A percentile compares a stretch with the other conserved stretches of the same genome.
These are phyloP conservation scores for Coturnix japonica DNA, from an alignment of 2,113 vertebrate species.

Conservation along the genomic window DNA sequence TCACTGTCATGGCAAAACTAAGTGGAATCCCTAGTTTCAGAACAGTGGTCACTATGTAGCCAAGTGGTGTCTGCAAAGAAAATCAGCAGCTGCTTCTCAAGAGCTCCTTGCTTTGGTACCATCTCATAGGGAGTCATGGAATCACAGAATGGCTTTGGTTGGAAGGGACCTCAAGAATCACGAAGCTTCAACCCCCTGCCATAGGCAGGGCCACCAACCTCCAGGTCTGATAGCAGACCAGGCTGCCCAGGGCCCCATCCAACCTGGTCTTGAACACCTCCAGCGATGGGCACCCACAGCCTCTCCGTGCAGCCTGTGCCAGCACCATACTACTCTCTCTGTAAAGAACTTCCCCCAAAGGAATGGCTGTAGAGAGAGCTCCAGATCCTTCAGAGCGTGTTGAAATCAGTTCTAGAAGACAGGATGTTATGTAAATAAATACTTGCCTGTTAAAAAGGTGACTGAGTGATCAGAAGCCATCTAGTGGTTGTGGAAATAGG, in stretches of 20 bases:
- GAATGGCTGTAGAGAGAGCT: not conserved
- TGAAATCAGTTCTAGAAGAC: not conserved
- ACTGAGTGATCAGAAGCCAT: not conserved
- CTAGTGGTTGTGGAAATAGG: not conserved
- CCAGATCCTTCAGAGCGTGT: not conserved
- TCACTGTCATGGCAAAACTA: not conserved
- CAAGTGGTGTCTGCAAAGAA: not conserved
- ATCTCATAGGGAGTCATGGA: not conserved
- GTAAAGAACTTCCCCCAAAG: no score
- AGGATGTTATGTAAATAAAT: not conserved
- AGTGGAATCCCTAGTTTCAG: not conserved
- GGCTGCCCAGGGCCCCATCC: no score
- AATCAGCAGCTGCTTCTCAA: not conserved
- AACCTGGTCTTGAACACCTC: no score
- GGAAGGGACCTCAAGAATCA: no score
- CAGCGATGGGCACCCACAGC: no score
- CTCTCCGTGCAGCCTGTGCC: no score
- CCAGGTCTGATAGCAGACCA: no score
- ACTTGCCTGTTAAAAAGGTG: not conserved
- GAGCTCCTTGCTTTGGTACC: not conserved
- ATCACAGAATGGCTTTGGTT: no score
- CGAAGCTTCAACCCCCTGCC: no score
- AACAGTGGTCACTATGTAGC: not conserved
- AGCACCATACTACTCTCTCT: no score
- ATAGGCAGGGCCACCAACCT: no score